Conservation (phyloP, 2,113 vertebrate species). For the Aspidoscelis tigris region DNA sequence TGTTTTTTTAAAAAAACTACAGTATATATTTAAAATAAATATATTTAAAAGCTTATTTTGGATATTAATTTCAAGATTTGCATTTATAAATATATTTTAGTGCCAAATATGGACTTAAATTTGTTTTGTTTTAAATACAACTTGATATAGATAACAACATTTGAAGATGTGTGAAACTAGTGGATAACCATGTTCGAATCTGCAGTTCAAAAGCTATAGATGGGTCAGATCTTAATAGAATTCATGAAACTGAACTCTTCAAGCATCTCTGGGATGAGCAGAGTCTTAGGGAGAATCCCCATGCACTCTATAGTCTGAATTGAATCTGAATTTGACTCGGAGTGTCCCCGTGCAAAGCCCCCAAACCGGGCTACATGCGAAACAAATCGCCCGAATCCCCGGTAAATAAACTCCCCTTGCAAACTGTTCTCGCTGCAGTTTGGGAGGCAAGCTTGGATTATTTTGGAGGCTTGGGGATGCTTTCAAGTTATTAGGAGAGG, state of each 20-base stretch:
- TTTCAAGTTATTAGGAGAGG: too few species aligned
- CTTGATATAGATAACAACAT: background rate
- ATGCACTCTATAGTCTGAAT: too few species aligned
- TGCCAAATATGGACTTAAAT: background rate
- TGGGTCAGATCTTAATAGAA: background rate
- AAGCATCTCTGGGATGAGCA: background rate
- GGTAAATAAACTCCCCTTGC: too few species aligned
- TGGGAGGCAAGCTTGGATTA: too few species aligned
- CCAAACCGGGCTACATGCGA: too few species aligned
- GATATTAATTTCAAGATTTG: background rate
- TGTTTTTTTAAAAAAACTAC: background rate
- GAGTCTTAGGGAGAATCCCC: background rate
- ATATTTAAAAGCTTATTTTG: background rate
- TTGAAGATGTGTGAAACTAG: background rate
- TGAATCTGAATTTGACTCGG: too few species aligned
- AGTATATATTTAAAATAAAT: too few species aligned
- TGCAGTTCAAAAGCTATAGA: too few species aligned
- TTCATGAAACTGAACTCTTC: background rate
- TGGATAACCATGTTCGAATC: background rate
- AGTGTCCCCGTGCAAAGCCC: too few species aligned
- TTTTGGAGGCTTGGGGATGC: too few species aligned
- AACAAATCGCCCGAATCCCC: too few species aligned
- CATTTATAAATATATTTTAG: background rate
- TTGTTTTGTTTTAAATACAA: background rate
- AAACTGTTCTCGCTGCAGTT: too few species aligned